These are phyloP conservation scores for Andrena cerasifolii DNA, from an alignment of 1,140 invertebrate species.

Conservation along the genomic window DNA sequence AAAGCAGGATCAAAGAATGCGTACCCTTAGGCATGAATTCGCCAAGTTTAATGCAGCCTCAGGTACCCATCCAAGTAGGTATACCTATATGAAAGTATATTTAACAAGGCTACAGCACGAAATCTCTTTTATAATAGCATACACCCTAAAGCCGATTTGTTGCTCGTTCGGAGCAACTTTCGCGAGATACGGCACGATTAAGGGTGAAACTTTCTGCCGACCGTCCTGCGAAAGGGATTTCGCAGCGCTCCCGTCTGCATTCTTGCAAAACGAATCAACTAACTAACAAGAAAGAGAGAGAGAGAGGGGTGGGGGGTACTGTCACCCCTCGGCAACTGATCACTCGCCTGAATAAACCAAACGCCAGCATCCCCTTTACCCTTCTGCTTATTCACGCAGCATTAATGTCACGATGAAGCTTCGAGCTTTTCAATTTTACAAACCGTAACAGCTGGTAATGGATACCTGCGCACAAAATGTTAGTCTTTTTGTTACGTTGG, in stretches of 20 bases:
- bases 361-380: too few species aligned
- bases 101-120: constrained; percentile 46
- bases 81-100: constrained; percentile 30
- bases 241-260: neutral
- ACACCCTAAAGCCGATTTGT: constrained; percentile 65
- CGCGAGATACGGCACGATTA: constrained; percentile 65
- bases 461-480: too few species aligned
- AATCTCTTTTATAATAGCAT: constrained; percentile 62
- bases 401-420: too few species aligned
- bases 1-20: constrained; percentile 39
- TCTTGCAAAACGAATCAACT: neutral
- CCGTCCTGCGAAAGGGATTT: constrained; percentile 40
- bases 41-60: constrained; percentile 36
- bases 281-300: too few species aligned
- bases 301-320: too few species aligned
- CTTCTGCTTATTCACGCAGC: too few species aligned
- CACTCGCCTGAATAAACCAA: too few species aligned
- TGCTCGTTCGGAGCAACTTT: constrained; percentile 52
- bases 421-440: too few species aligned
- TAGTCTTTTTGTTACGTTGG: too few species aligned
- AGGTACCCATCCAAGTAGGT: neutral
- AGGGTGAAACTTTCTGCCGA: constrained; percentile 55
- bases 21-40: constrained; percentile 25
- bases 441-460: too few species aligned
- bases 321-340: too few species aligned